phyloP scores from a whole-genome alignment of 2,888 invertebrate species.

The Stenchaetothrips biformis region DNA sequence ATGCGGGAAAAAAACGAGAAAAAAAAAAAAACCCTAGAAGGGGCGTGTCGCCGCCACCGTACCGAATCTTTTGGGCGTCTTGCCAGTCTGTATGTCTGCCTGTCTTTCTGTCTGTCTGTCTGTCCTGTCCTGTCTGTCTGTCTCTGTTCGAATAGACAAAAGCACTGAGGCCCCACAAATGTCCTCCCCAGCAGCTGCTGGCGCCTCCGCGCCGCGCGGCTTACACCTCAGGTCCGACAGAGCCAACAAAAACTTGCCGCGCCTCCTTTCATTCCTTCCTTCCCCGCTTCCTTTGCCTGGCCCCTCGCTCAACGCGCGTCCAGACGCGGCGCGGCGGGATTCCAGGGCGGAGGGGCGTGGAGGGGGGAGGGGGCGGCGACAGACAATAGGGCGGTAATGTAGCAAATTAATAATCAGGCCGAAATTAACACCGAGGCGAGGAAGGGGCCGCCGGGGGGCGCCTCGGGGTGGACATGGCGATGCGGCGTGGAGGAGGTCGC shows the following conservation, averaged over 20 bases:
- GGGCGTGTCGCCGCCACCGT: constrained; percentile 21
- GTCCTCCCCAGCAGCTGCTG: background rate
- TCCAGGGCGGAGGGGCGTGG: background rate
- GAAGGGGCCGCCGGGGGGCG: background rate
- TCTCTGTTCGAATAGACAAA: background rate
- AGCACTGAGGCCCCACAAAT: background rate
- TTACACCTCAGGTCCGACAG: background rate
- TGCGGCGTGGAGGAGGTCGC: too few species aligned
- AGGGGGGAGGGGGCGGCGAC: background rate
- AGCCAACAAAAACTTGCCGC: background rate
- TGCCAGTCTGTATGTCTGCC: background rate
- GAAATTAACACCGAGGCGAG: background rate
- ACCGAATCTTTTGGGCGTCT: background rate
- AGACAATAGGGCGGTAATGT: constrained; percentile 16
- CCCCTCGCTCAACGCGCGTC: background rate
- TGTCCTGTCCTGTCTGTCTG: background rate
- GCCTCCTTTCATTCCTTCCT: background rate
- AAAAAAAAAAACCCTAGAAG: constrained; percentile 26
- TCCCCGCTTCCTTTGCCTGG: background rate
- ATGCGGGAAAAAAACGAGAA: constrained; percentile 7
- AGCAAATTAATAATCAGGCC: constrained; percentile 19
- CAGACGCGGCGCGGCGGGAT: background rate
- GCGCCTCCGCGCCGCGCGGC: background rate
- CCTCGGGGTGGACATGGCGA: too few species aligned
- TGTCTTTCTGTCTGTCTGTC: background rate